These are phyloP conservation scores for Augiades crinisus DNA, from an alignment of 2,888 invertebrate species.

Conservation along the genomic window DNA sequence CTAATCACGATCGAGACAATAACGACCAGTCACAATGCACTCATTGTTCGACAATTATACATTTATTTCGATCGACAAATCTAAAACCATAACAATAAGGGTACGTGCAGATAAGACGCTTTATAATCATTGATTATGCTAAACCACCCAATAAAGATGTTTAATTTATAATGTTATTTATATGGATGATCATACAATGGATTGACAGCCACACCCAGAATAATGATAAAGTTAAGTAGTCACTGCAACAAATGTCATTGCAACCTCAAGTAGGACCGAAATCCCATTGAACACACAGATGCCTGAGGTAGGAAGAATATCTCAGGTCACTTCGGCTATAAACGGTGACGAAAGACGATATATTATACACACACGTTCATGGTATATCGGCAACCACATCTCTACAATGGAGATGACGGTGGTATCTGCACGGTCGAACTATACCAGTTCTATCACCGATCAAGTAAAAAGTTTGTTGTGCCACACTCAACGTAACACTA, in stretches of 20 bases:
- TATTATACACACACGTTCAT: no score
- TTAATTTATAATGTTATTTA: neutral
- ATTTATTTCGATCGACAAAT: constrained; percentile 33
- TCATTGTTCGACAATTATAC: constrained; percentile 43
- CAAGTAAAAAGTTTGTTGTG: no score
- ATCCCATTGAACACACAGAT: no score
- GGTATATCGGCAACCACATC: no score
- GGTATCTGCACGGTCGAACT: no score
- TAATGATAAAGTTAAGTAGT: neutral
- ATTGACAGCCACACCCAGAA: neutral
- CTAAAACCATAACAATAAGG: constrained; percentile 23
- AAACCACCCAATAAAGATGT: neutral
- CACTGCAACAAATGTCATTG: neutral
- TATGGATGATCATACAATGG: neutral
- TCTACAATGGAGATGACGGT: no score
- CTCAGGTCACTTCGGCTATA: no score
- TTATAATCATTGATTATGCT: neutral
- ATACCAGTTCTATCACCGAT: no score
- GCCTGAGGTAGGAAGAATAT: no score
- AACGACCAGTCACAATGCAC: constrained; percentile 40
- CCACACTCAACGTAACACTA: no score
- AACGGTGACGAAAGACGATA: no score
- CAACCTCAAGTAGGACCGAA: no score
- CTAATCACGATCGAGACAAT: constrained; percentile 47
- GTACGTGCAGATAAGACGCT: neutral